Conservation (phyloP, 2,888 invertebrate species). For the Drosophila nigricruria region DNA sequence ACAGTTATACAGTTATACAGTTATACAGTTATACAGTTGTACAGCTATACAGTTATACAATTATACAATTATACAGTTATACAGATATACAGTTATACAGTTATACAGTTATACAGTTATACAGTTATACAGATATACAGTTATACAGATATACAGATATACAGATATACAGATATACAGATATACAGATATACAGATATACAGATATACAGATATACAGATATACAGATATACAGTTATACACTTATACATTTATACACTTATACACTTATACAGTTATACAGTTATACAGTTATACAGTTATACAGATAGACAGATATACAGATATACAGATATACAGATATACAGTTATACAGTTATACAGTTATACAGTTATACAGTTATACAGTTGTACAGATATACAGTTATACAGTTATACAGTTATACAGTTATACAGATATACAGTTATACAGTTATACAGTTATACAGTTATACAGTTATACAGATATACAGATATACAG, state of each 20-base stretch:
- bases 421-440: background rate
- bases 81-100: conserved; percentile 6
- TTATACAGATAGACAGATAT: conserved; percentile 5
- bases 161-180: conserved; percentile 9
- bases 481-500: conserved; percentile 2
- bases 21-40: background rate
- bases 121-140: background rate
- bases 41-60: background rate
- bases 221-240: conserved; percentile 1
- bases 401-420: conserved; percentile 8
- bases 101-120: conserved; percentile 5
- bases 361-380: conserved; percentile 7
- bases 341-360: conserved; percentile 8
- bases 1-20: conserved; percentile 8
- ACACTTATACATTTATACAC: background rate
- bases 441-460: background rate
- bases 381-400: too few relatives aligned
- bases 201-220: conserved; percentile 8
- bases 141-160: conserved; percentile 7
- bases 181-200: conserved; percentile 2
- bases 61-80: conserved; percentile 4
- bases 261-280: conserved; percentile 9
- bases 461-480: background rate
- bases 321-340: conserved; percentile 3
- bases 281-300: conserved; percentile 2